A percentile compares a stretch with the other conserved stretches of the same genome.
These are phyloP conservation scores for Dicranocentrus wangi DNA, from an alignment of 2,888 invertebrate species.

Conservation along the genomic window DNA sequence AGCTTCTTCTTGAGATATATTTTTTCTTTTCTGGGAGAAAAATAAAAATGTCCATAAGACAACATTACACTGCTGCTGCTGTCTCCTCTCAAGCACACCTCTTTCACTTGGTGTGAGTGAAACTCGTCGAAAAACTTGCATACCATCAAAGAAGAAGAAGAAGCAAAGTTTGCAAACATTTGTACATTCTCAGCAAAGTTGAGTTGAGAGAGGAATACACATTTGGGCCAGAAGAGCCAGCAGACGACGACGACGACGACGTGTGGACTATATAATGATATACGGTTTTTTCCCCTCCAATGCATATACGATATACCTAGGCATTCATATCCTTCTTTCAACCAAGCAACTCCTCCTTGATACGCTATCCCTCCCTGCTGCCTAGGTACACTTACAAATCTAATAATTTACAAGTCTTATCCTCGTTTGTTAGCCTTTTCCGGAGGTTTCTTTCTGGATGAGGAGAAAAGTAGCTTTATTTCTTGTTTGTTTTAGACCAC, in stretches of 20 bases:
- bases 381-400: conserved; percentile 19
- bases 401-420: conserved; percentile 45
- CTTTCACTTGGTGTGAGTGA: too few relatives aligned
- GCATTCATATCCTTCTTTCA: too few relatives aligned
- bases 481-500: conserved; percentile 50
- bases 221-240: too few relatives aligned
- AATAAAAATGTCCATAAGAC: too few relatives aligned
- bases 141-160: not conserved
- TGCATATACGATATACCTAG: conserved; percentile 1
- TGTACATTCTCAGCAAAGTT: conserved; percentile 26
- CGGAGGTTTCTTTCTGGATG: not conserved
- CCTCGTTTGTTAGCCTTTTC: conserved; percentile 48
- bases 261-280: not conserved
- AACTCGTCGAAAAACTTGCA: not conserved
- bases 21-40: too few relatives aligned
- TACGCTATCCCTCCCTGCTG: too few relatives aligned
- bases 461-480: conserved; percentile 47
- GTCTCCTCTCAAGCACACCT: too few relatives aligned
- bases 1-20: too few relatives aligned
- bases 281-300: not conserved
- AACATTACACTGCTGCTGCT: too few relatives aligned
- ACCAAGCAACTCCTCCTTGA: too few relatives aligned
- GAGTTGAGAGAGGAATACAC: too few relatives aligned
- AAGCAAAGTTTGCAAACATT: conserved; percentile 46
- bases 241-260: too few relatives aligned